Conservation (phyloP, 2,113 vertebrate species). For the Ceyx melanurus region DNA sequence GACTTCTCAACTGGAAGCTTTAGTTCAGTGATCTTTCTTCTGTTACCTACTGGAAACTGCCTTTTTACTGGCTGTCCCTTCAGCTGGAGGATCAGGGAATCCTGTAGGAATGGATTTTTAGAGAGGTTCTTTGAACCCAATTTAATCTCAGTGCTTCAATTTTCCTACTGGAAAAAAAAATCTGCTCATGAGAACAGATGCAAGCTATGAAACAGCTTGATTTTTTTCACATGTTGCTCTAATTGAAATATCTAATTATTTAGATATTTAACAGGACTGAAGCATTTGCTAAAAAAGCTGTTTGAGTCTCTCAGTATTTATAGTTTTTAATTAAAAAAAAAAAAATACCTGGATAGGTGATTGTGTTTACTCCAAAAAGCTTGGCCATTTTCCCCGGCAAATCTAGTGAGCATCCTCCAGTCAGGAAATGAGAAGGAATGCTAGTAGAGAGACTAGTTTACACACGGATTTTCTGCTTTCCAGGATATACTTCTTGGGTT, state of each 20-base stretch:
- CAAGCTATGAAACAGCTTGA: neutral
- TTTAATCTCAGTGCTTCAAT: neutral
- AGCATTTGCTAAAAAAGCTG: neutral
- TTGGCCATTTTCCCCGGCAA: neutral
- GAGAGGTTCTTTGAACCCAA: neutral
- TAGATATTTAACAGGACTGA: neutral
- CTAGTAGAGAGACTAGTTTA: neutral
- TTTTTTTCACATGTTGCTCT: neutral
- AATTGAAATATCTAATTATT: neutral
- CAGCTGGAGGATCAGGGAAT: neutral
- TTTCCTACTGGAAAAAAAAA: neutral
- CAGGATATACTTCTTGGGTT: neutral
- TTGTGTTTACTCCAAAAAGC: neutral
- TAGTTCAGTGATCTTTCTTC: neutral
- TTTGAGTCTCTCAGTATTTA: neutral
- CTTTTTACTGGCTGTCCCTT: neutral
- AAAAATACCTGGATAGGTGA: neutral
- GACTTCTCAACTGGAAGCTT: neutral
- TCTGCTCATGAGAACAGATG: neutral
- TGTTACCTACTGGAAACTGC: neutral
- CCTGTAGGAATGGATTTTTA: neutral
- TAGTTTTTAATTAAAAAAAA: accelerated
- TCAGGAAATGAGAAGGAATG: neutral
- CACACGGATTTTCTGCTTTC: accelerated
- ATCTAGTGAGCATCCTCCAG: neutral